Base-by-base conservation (phyloP, 2,888 invertebrate species). In the Chloroclystis v-ata region DNA sequence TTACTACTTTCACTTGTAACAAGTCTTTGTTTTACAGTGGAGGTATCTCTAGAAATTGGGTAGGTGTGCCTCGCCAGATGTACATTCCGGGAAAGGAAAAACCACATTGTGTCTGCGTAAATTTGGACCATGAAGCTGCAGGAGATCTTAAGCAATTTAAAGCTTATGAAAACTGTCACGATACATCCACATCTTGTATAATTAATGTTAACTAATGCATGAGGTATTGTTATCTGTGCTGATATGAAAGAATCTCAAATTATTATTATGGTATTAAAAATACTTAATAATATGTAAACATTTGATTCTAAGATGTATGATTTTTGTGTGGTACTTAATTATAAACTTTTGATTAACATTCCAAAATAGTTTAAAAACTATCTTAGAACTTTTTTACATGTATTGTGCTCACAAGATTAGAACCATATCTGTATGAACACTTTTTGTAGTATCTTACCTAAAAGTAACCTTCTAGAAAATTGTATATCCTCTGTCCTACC, bases 21-120 rank as follows among this genome's bases (percentile, higher is more conserved):
- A 26, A 2, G 8, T 6, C 20, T 2, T 30, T 33, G 25, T 60
- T 84, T 89, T 59, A 1, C 75, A 98, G 98, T 89, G 99, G 99
- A 43, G 98, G 98, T 13, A 90, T 97, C 39, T 83, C 90, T 41
- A 90, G 99, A 61, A 87, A 91, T 51, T 99, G 98, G 98, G 82
- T 89, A 10, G 99, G 99, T 11, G 93, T 96, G 33, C 99, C 99
- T 0, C 90, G 98, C 52, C 92, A 94, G 75, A 89, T 94, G 5
- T 96, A 91, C 70, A 90, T 92, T 52, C 91, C 93, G 10, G 93
- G 92, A 0, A 87, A 90, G 3, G 84, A 91, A 32, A 81, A 89
- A 10, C 90, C 91, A 52, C 90, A 94, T 38, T 99, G 98, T 87
- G 97, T 95, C 4, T 99, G 98, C 76, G 89, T 97, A 0, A 84